phyloP scores from a whole-genome alignment of 1,140 invertebrate genomes.

The Drosophila pruinosa region DNA sequence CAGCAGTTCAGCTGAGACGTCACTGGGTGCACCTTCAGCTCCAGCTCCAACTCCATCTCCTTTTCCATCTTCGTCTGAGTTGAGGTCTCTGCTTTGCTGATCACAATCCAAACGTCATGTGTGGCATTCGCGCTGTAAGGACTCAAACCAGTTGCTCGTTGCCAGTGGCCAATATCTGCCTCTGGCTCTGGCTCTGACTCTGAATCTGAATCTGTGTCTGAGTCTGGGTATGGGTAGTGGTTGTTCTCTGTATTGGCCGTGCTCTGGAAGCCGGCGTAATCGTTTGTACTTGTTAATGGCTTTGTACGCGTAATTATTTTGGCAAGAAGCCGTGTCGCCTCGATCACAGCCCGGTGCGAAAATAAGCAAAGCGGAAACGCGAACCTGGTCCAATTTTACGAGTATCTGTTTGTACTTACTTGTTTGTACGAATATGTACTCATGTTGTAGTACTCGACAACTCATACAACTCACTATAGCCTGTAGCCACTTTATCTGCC shows the following conservation, averaged over 20 bases:
- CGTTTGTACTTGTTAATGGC: conserved; percentile 81
- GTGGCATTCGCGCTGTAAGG: conserved; percentile 61
- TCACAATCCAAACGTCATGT: conserved; percentile 68
- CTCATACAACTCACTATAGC: conserved; percentile 1
- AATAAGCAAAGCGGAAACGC: conserved; percentile 62
- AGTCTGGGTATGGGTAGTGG: background rate
- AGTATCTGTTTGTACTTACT: background rate
- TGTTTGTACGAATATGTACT: conserved; percentile 6
- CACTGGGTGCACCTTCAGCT: conserved; percentile 35
- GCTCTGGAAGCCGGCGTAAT: conserved; percentile 60
- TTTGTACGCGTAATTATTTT: conserved; percentile 82
- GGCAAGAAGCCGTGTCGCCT: conserved; percentile 65
- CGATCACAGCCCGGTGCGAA: conserved; percentile 24
- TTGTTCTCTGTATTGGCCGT: background rate
- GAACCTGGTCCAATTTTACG: conserved; percentile 41
- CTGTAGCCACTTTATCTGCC: conserved; percentile 22
- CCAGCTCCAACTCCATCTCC: conserved; percentile 5
- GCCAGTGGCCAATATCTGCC: conserved; percentile 12
- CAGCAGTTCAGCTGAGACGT: conserved; percentile 67
- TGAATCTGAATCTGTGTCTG: background rate
- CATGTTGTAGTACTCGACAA: background rate
- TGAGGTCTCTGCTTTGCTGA: conserved; percentile 1
- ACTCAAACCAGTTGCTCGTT: conserved; percentile 50
- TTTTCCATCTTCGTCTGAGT: conserved; percentile 1
- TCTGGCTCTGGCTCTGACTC: background rate